Percentiles rank a stretch among this genome's conserved stretches.
These are phyloP conservation scores for Zophobas morio DNA, from an alignment of 1,140 invertebrate species.

Conservation along the genomic window DNA sequence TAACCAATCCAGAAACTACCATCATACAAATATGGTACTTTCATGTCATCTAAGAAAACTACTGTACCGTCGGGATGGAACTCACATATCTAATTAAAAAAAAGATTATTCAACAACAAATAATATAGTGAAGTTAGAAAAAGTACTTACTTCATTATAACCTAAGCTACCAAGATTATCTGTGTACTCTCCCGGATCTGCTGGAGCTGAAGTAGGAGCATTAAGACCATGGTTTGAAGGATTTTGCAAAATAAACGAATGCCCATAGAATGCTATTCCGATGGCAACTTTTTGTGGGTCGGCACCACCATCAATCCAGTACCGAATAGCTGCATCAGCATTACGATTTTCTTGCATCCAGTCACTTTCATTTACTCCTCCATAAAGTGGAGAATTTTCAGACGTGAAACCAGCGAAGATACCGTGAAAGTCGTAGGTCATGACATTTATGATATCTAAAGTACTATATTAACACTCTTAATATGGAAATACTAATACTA, in stretches of 20 bases:
- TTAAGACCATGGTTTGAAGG: conserved; percentile 70
- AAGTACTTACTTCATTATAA: conserved; percentile 68
- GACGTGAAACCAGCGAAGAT: conserved; percentile 80
- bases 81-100: conserved; percentile 36
- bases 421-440: conserved; percentile 89
- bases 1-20: conserved; percentile 82
- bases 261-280: conserved; percentile 77
- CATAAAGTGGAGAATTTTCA: conserved; percentile 84
- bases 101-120: background rate
- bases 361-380: conserved; percentile 79
- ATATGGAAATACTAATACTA: conserved; percentile 51
- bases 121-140: too few species aligned
- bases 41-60: conserved; percentile 70
- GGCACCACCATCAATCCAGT: conserved; percentile 65
- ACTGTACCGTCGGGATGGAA: conserved; percentile 63
- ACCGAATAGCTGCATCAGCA: conserved; percentile 28
- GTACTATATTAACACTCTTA: conserved; percentile 65
- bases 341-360: conserved; percentile 64
- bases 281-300: conserved; percentile 74
- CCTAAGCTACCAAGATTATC: conserved; percentile 72
- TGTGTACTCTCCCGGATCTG: conserved; percentile 75
- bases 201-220: conserved; percentile 70
- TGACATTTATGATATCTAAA: conserved; percentile 87
- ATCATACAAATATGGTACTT: conserved; percentile 76
- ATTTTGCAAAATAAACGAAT: conserved; percentile 73